Base-by-base conservation (phyloP, 2,113 vertebrate genomes). In the Neomonachus schauinslandi region DNA sequence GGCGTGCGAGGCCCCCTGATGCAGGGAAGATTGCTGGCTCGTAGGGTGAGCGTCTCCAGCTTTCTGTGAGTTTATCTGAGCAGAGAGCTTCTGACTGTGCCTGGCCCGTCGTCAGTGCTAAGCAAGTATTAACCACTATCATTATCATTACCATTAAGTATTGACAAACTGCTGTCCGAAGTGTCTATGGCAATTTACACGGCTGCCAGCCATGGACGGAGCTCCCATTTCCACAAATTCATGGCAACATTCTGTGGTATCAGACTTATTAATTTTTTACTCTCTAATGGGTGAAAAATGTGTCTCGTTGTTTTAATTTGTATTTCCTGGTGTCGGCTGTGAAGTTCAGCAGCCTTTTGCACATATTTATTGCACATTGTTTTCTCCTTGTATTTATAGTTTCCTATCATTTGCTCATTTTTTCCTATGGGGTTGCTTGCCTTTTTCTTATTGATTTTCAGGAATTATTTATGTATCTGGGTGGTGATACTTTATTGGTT, bases 401-500 rank as follows among this genome's bases (percentile, higher is more conserved):
- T 46, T 77, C 77, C 87, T 26, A 28, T 53, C 93, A 77, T 57
- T 46, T 14, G 72, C 93, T 97, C 92, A 22, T 82, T 91, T 91
- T 93, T 88, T 77, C 55, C 89, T n/a, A 3, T 18, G 14, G 65
- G 90, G 86, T 11, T 4, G 39, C 79, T 55, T 49, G 95, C 93
- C 69, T 86, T 72, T 81, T 77, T 36, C 95, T 67, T 93, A 97
- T 97, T 95, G 97, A 97, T 98, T 94, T 94, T 49, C 82, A 77
- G 86, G 95, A 94, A 79, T 97, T 98, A 97, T 96, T 97, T 96
- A 95, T 95, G 92, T 53, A 57, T 33, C 95, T 26, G 72, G 53
- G 53, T 26, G 31, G 89, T 9, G 72, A 91, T 86, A 46, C 63
- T 91, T 89, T 53, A 95, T 72, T 61, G 90, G 90, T 36, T 69